Base-by-base conservation (phyloP, 1,140 invertebrate genomes). In the honey bee (Apis mellifera) region DNA sequence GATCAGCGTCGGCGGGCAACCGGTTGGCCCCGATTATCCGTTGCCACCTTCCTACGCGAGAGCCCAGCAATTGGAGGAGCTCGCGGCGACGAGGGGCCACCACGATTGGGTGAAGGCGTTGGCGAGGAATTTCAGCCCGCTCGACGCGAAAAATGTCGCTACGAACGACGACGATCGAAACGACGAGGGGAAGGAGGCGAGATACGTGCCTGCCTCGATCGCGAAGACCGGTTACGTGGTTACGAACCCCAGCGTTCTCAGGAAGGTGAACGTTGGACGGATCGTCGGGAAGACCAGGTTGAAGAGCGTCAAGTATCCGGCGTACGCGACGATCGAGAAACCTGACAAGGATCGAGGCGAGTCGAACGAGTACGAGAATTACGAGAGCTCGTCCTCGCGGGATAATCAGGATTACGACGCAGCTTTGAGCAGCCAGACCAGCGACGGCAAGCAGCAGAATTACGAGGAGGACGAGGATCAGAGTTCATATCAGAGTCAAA, bases 141-240 rank as follows among this genome's bases (percentile, higher is more conserved):
- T 79, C 59, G 9, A 81, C 71, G 2, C 32, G 1, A 74, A 82
- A 13, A 82, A 89, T 26, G 2, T 19, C 3, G 15, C 1, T 23
- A 55, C 26, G 15, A 65, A 84, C 26, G 82, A 78, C 0, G 66
- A 5, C 0, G 57, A 73, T 12, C 84, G 86, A 50, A 64, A 73
- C 17, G 66, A 75, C 21, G 86, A 75, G 15, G 87, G 84, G 9
- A 84, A 74, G 3, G 84, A 79, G 9, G 21, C 62, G 15, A 85
- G 84, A 48, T 91, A 90, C 19, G 50, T 89, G 5, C 9, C 83
- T 0, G 50, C 89, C 3, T 80, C 89, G 0, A 90, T 91, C 13
- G 85, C 87, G 0, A 94, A 94, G 68, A 88, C 92, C 69, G 93
- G 89, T 26, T 93, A 93, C 50, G 84, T 91, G 9, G 84, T 92